A percentile compares a stretch with the other conserved stretches of the same genome.
phyloP scores from a whole-genome alignment of 2,113 vertebrate species.

The Eulacestoma nigropectus region DNA sequence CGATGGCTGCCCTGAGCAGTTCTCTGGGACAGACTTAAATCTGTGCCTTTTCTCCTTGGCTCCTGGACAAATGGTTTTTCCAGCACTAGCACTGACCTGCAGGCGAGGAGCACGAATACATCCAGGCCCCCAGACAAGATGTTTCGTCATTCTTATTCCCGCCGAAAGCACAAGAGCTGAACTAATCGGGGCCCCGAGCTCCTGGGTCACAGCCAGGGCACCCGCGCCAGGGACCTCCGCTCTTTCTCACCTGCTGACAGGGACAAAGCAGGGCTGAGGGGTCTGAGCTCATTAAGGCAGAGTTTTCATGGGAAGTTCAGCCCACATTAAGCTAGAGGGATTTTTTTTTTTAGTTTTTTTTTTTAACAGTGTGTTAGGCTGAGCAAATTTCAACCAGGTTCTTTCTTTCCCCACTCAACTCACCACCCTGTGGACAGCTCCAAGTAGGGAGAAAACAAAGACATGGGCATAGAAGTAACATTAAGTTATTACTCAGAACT shows the following conservation, averaged over 20 bases:
- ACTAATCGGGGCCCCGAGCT: constrained; percentile 4
- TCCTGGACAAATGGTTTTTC: not conserved
- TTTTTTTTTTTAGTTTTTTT: not conserved
- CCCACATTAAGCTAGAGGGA: not conserved
- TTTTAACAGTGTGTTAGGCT: not conserved
- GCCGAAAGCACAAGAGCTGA: not conserved
- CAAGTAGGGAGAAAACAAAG: not conserved
- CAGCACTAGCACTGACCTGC: not conserved
- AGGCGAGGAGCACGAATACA: not conserved
- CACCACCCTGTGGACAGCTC: not conserved
- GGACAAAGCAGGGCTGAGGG: constrained; percentile 15
- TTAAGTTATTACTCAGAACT: not conserved
- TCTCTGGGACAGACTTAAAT: not conserved
- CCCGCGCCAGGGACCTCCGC: not conserved
- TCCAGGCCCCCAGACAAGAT: not conserved
- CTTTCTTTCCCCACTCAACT: not conserved
- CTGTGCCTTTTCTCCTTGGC: not conserved
- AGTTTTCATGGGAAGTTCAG: constrained; percentile 7
- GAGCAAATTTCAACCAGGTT: not conserved
- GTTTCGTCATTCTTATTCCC: not conserved
- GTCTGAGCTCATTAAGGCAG: not conserved
- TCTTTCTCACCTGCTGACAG: constrained; percentile 38
- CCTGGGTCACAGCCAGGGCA: constrained; percentile 49
- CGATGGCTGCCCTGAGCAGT: not conserved
- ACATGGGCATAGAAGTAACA: not conserved